These are phyloP conservation scores for Aphelocoma californica DNA, from an alignment of 2,797 vertebrate species.

Conservation along the genomic window DNA sequence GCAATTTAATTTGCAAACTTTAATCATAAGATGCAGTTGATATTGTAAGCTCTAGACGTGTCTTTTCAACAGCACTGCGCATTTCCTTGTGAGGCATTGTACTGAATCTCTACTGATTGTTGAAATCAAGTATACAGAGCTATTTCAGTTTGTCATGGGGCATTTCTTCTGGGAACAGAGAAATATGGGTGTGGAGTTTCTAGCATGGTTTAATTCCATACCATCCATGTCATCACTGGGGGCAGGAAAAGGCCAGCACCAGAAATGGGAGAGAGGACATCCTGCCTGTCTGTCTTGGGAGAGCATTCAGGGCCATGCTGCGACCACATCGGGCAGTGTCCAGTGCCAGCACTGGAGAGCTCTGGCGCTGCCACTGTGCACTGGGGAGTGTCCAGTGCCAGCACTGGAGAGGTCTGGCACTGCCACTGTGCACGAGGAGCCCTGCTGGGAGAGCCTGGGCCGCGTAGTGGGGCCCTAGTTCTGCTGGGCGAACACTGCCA, in stretches of 20 bases:
- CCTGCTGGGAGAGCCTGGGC: not conserved
- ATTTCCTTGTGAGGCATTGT: not conserved
- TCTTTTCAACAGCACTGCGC: not conserved
- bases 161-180: not conserved
- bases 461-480: accelerated
- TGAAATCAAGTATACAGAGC: not conserved
- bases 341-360: too few species aligned
- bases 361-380: too few species aligned
- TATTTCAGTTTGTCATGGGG: not conserved
- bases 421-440: accelerated
- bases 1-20: not conserved
- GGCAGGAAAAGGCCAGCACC: not conserved
- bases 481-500: not conserved
- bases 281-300: not conserved
- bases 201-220: not conserved
- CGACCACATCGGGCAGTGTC: not conserved
- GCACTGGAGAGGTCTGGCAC: too few species aligned
- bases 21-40: not conserved
- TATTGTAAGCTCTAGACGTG: not conserved
- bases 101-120: too few species aligned
- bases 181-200: not conserved
- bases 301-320: not conserved
- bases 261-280: not conserved
- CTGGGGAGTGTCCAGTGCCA: not conserved
- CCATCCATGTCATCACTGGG: not conserved